Evolutionary conservation across 2,797 vertebrate genomes (phyloP).

Genomic region (Chloroceryle inda): DNA sequence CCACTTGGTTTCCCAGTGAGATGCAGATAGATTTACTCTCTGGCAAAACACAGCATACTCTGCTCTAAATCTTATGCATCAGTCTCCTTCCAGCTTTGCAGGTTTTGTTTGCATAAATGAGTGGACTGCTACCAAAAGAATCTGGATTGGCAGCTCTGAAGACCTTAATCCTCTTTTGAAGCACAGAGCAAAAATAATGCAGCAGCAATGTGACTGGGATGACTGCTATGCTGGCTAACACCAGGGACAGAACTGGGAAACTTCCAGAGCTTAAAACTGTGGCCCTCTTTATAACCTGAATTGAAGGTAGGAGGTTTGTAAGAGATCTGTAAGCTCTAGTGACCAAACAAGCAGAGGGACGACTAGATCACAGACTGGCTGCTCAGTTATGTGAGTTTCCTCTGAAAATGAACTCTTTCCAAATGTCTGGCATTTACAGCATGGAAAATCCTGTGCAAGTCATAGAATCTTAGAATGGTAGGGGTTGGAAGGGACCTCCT

Average conservation of each 20-base stretch:
- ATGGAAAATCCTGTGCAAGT: background rate
- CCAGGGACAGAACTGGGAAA: background rate
- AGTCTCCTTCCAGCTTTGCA: conserved; percentile 5
- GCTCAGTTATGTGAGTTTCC: background rate
- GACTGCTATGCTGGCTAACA: background rate
- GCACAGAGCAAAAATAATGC: background rate
- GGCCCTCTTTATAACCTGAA: background rate
- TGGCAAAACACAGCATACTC: background rate
- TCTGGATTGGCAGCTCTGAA: conserved; percentile 14
- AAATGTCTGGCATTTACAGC: background rate
- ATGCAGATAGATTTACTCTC: background rate
- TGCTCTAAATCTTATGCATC: background rate
- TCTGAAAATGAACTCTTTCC: background rate
- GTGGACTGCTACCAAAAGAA: background rate
- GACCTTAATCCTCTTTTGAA: conserved; percentile 38
- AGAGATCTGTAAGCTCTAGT: background rate
- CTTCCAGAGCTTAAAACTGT: background rate
- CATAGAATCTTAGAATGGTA: too few relatives aligned
- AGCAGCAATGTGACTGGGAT: background rate
- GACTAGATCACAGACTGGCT: background rate
- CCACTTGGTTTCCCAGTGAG: background rate
- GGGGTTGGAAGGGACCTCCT: too few relatives aligned
- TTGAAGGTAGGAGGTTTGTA: background rate
- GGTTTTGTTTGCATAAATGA: conserved; percentile 45
- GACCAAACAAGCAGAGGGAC: background rate